Conservation (phyloP, 2,888 invertebrate genomes). For the Cantharis nigra region DNA sequence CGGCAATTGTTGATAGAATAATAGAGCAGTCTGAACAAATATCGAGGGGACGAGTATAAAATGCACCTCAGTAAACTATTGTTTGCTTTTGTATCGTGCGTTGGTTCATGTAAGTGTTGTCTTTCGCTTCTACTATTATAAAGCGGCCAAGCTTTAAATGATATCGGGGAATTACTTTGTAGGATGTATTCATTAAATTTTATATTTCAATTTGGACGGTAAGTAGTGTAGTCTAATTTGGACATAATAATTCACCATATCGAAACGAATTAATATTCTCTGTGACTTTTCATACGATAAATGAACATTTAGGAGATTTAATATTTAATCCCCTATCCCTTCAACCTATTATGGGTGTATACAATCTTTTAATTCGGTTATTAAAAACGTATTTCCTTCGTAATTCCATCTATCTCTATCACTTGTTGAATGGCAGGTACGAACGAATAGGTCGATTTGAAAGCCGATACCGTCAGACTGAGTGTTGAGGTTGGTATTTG, state of each 20-base stretch:
- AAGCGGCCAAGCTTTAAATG: conserved; percentile 47
- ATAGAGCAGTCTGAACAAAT: conserved; percentile 53
- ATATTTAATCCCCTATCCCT: conserved; percentile 12
- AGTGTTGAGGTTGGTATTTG: conserved; percentile 30
- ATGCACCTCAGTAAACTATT: conserved; percentile 44
- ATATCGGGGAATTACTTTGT: background rate
- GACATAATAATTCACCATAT: background rate
- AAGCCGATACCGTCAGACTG: conserved; percentile 30
- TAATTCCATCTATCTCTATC: conserved; percentile 33
- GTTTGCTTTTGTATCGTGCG: conserved; percentile 37
- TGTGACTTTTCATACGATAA: conserved; percentile 15
- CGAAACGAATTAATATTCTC: conserved; percentile 8
- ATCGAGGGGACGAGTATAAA: conserved; percentile 45
- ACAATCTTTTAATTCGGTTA: conserved; percentile 30
- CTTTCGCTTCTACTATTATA: conserved; percentile 44
- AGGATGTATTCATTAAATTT: background rate
- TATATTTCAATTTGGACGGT: background rate
- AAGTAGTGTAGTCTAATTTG: background rate
- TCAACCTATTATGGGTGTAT: conserved; percentile 5
- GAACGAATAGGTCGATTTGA: conserved; percentile 25
- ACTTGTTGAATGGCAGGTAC: conserved; percentile 33
- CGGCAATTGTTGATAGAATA: conserved; percentile 54
- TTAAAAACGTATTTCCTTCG: conserved; percentile 32
- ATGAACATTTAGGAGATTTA: conserved; percentile 8
- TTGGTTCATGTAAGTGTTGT: conserved; percentile 43